Evolutionary conservation across 2,888 invertebrate genomes (phyloP).

Genomic region (Pantelozetes paolii): DNA sequence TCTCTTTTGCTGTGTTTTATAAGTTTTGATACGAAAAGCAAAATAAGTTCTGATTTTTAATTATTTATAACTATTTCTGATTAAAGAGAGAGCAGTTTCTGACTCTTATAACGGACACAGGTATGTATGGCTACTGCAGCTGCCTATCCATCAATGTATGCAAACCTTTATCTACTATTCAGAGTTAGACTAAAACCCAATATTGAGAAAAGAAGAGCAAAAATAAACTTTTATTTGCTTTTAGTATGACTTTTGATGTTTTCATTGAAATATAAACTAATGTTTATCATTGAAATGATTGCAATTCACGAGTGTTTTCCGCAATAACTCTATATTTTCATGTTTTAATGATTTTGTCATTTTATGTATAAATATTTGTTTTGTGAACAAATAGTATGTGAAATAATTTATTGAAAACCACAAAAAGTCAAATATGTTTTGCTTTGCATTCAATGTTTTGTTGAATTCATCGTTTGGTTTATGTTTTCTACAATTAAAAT

Average conservation of each 20-base stretch:
- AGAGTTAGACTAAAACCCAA: not conserved
- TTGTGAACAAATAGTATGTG: too few species aligned
- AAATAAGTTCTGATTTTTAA: slow-evolving; percentile 25
- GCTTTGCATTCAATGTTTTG: too few species aligned
- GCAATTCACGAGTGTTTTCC: not conserved
- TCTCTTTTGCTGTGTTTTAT: not conserved
- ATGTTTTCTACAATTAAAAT: too few species aligned
- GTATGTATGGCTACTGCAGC: too few species aligned
- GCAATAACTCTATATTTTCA: not conserved
- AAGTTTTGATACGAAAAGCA: not conserved
- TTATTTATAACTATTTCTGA: slow-evolving; percentile 16
- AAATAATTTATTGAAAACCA: too few species aligned
- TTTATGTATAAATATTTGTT: too few species aligned
- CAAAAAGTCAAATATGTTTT: too few species aligned
- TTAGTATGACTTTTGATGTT: not conserved
- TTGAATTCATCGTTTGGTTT: too few species aligned
- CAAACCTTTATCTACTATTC: not conserved
- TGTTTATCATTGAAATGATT: not conserved
- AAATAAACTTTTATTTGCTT: slow-evolving; percentile 21
- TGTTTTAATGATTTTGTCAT: not conserved
- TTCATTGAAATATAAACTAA: not conserved
- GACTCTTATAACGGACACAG: not conserved
- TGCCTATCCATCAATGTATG: not conserved
- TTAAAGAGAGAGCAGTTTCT: not conserved
- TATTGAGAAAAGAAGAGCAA: not conserved